Percentiles rank a stretch among this genome's conserved stretches.
phyloP scores from a whole-genome alignment of 2,888 invertebrate genomes.

The Coelinius sp. region DNA sequence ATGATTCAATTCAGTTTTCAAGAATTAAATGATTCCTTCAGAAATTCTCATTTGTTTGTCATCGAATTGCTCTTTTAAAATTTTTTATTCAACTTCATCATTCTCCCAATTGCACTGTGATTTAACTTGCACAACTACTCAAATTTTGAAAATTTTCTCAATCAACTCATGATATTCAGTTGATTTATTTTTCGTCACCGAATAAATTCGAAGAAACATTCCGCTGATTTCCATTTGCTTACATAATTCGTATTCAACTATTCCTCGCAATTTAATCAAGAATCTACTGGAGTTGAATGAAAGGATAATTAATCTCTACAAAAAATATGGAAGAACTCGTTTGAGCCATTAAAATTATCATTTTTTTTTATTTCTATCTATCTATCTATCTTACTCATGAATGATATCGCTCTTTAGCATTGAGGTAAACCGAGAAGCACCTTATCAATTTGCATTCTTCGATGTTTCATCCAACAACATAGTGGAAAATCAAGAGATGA shows the following conservation, averaged over 20 bases:
- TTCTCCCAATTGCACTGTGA: no score
- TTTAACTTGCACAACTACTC: no score
- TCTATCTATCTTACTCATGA: not conserved
- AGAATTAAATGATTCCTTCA: not conserved
- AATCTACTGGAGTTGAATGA: not conserved
- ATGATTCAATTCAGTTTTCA: not conserved
- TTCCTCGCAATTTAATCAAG: not conserved
- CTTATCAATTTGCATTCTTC: constrained; percentile 34
- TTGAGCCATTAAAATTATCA: not conserved
- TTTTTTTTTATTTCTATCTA: not conserved
- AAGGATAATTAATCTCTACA: not conserved
- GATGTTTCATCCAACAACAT: constrained; percentile 1
- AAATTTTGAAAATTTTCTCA: no score
- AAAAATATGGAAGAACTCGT: not conserved
- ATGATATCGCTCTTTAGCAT: constrained; percentile 5
- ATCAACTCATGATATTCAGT: no score
- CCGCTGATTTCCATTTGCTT: not conserved
- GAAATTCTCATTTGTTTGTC: not conserved
- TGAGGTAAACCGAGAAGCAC: not conserved
- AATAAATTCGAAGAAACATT: no score
- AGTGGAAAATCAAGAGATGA: constrained; percentile 23
- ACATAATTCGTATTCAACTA: not conserved
- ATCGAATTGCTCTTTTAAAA: not conserved
- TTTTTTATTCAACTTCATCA: no score
- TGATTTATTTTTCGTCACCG: no score